phyloP scores from a whole-genome alignment of 2,113 vertebrate genomes.

The Dryoscopus gambensis region DNA sequence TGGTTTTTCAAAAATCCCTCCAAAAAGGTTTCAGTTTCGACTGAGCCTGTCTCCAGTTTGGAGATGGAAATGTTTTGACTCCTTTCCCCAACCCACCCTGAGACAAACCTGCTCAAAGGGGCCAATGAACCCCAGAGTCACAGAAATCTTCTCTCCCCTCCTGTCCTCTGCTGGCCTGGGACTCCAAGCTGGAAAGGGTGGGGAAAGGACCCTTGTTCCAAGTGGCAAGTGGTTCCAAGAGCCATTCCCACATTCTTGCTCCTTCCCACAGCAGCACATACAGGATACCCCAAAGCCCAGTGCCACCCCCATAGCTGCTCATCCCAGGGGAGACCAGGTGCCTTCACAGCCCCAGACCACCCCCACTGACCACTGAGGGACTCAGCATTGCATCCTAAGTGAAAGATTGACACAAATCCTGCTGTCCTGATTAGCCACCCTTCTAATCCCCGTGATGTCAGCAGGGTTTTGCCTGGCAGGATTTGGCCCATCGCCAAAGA shows the following conservation, averaged over 20 bases:
- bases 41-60: background rate
- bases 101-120: background rate
- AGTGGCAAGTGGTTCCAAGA: background rate
- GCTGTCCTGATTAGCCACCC: background rate
- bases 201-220: background rate
- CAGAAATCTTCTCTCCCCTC: background rate
- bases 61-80: background rate
- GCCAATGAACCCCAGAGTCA: background rate
- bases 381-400: background rate
- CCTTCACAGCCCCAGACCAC: background rate
- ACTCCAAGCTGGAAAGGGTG: background rate
- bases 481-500: background rate
- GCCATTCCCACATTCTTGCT: background rate
- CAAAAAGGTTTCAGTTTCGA: background rate
- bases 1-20: background rate
- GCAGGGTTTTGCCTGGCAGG: background rate
- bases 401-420: background rate
- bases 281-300: background rate
- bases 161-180: background rate
- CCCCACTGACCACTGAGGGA: background rate
- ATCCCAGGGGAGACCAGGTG: fast-evolving
- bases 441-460: background rate
- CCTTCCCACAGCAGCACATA: fast-evolving
- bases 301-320: background rate
- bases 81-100: background rate